Evolutionary conservation across 2,113 vertebrate genomes (phyloP), one percentile per base, ranked within the genome.

Genomic region (Otocyon megalotis): DNA sequence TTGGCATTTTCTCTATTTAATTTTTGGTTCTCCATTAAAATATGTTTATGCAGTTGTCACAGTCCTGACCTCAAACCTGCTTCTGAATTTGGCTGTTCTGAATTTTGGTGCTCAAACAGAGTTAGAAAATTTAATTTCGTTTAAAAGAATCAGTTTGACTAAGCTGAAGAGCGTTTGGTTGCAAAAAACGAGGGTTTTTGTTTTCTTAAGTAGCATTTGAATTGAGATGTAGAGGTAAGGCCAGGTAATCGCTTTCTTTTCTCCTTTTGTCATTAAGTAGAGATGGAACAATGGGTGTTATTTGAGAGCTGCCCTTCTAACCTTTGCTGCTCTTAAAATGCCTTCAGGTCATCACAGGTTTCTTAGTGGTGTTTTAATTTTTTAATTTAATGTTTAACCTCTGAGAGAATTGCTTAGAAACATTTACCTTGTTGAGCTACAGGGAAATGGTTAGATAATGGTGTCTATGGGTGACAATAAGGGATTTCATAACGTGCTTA

Each of bases 211-310:
- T 93, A 88, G 93, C 92, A 84, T 97, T 98, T 98, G 97, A 98
- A 98, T 98, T 98, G 97, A 97, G 96, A 98, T 98, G 98, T 96
- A 28, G 96, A 97, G 97, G 98, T 98, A 97, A 98, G 96, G 85
- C 96, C 98, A 99, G 98, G 98, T 99, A 99, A 99, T 98, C 91
- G 90, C 97, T 98, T 98, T 98, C 97, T 98, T 98, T 98, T 98
- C 97, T 96, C 96, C 97, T 98, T 98, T 99, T 98, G 98, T 99
- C 97, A 97, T 98, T 98, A 85, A 65, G 81, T 91, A 67, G 96
- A 87, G 97, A 82, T 92, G 94, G 96, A 98, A 99, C 99, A 99
- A 99, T 99, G 98, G 98, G 91, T 98, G 98, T 97, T 98, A 98
- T 98, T 99, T 99, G 97, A 98, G 96, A 97, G 95, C 95, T 98